Conservation (phyloP, 2,888 invertebrate species). For the Aleiodes testaceus region DNA sequence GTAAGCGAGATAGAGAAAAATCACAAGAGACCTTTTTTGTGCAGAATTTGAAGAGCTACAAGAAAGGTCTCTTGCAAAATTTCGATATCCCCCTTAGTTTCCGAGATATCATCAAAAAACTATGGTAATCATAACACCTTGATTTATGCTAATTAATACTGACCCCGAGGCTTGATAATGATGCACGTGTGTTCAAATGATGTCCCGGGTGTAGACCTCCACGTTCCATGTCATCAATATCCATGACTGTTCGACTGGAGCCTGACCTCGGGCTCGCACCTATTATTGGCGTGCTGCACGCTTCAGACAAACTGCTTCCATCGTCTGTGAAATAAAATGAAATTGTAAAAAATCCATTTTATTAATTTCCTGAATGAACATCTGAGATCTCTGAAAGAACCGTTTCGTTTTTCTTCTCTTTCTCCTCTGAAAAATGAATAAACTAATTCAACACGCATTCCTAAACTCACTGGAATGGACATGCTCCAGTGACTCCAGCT, state of each 20-base stretch:
- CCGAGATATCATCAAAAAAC: not conserved
- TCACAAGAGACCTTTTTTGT: too few relatives aligned
- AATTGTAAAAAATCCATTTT: not conserved
- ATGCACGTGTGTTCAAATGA: conserved; percentile 65
- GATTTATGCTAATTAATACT: conserved; percentile 46
- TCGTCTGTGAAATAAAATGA: conserved; percentile 63
- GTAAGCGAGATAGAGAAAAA: too few relatives aligned
- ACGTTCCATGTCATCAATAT: conserved; percentile 70
- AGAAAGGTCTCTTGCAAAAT: too few relatives aligned
- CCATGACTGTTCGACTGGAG: conserved; percentile 65
- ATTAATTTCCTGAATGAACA: conserved; percentile 29
- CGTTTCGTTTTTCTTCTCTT: conserved; percentile 10
- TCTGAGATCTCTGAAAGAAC: conserved; percentile 33
- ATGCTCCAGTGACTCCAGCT: conserved; percentile 52
- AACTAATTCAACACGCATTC: conserved; percentile 62
- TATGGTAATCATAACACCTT: too few relatives aligned
- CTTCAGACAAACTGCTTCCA: conserved; percentile 70
- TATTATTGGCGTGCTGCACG: conserved; percentile 71
- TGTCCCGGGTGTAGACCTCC: conserved; percentile 66
- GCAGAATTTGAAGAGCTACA: too few relatives aligned
- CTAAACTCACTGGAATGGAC: conserved; percentile 54
- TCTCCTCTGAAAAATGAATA: conserved; percentile 38
- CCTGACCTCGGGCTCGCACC: conserved; percentile 66
- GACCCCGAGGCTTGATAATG: conserved; percentile 70
- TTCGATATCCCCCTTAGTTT: too few relatives aligned